phyloP scores from a whole-genome alignment of 2,888 invertebrate species.

The Phengaris alcon region DNA sequence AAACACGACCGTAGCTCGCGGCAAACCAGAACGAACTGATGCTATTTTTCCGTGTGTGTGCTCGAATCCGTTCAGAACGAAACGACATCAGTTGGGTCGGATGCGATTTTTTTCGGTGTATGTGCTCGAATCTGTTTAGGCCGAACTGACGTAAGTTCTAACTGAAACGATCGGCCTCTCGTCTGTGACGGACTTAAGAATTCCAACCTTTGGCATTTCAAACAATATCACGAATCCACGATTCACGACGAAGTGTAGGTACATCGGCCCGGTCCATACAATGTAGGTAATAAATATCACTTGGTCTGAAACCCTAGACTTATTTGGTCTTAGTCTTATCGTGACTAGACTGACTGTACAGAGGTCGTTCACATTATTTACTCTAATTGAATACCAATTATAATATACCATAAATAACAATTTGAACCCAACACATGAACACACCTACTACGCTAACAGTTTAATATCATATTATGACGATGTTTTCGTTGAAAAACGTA shows the following conservation, averaged over 20 bases:
- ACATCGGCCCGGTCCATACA: too few relatives aligned
- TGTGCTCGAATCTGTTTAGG: too few relatives aligned
- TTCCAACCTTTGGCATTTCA: neutral
- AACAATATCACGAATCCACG: neutral
- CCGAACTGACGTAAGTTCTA: too few relatives aligned
- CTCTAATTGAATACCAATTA: constrained; percentile 61
- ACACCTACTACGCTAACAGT: constrained; percentile 40
- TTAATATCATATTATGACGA: neutral
- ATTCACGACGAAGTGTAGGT: neutral
- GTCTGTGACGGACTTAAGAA: neutral
- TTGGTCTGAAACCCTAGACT: neutral
- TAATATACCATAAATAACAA: constrained; percentile 65
- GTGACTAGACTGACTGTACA: neutral
- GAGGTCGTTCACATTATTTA: constrained; percentile 34
- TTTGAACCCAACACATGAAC: constrained; percentile 55
- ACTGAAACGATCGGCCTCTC: too few relatives aligned
- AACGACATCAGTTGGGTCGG: too few relatives aligned
- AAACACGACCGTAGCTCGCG: too few relatives aligned
- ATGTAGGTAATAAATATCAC: neutral
- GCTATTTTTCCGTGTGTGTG: too few relatives aligned
- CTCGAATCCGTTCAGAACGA: too few relatives aligned
- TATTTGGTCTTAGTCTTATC: constrained; percentile 8
- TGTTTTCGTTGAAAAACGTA: neutral
- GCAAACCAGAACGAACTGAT: too few relatives aligned
- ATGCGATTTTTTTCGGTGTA: too few relatives aligned